Base-by-base conservation (phyloP, 2,797 vertebrate genomes). In the Cryptoblepharus egeriae region DNA sequence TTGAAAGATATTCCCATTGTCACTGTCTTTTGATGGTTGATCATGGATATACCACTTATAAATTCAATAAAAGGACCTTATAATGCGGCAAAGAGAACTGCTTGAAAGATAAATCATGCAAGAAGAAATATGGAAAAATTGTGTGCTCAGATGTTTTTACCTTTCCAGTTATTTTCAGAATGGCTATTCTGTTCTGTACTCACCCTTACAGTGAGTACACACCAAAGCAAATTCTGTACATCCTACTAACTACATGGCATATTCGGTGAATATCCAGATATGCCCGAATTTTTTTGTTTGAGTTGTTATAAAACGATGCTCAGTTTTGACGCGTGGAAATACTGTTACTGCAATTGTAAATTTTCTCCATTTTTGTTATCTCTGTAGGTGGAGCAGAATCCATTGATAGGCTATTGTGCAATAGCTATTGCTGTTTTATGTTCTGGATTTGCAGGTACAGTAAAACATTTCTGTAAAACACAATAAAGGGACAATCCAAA, bases 361-460 rank as follows among this genome's bases (percentile, higher is more conserved):
- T 78, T 9, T 30, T 18, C 37, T n/a, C 52, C 69, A n/a, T 61
- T 63, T 86, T 28, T 65, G 9, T 80, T 75, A 64, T 69, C 0
- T 74, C 64, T 94, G 94, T 80, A 99, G 99, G 91, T 99, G 92
- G 97, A 98, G 83, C 99, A 99, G 93, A 98, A 98, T 87, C 97
- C 97, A 1, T 85, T 96, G 52, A 28, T 98, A 42, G 99, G 99
- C 11, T 98, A 99, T 84, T 71, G 93, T 1, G 98, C 98, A 0
- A 96, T 99, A 74, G 97, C 97, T 7, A 72, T 99, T 69, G 98
- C 98, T 20, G 98, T 99, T 0, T n/a, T 99, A 13, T 99, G 99
- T 85, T 99, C 99, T 69, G 99, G 99, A 93, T 99, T 99, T 96
- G 98, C 99, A 97, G 99, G 99, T 99, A 96, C 45, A 77, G 88